Conservation (phyloP, 2,113 vertebrate species). For the Oceanites oceanicus region DNA sequence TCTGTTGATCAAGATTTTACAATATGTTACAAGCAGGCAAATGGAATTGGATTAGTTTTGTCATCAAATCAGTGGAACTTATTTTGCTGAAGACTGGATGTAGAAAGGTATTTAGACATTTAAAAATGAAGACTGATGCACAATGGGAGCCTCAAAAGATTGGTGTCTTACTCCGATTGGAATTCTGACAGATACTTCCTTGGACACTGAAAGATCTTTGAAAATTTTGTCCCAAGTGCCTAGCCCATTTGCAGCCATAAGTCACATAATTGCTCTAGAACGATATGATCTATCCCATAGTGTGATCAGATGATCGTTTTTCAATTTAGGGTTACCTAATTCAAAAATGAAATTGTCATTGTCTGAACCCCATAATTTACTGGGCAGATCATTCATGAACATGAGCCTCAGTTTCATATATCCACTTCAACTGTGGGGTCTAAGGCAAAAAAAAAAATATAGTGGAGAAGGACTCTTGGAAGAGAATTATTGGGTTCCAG, state of each 20-base stretch:
- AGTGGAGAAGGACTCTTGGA: not conserved
- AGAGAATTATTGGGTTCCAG: not conserved
- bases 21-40: not conserved
- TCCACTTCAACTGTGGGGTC: not conserved
- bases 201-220: not conserved
- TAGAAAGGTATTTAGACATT: not conserved
- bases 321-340: not conserved
- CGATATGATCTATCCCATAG: not conserved
- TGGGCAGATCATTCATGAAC: not conserved
- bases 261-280: not conserved
- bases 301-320: not conserved
- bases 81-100: not conserved
- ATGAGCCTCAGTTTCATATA: not conserved
- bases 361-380: not conserved
- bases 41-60: not conserved
- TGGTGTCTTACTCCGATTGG: not conserved
- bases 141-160: not conserved
- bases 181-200: not conserved
- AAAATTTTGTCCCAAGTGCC: not conserved
- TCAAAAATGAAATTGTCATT: not conserved
- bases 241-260: not conserved
- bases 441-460: not conserved
- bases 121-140: not conserved
- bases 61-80: not conserved
- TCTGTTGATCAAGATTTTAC: not conserved